phyloP scores from a whole-genome alignment of 2,888 invertebrate species.

The Epistrophe grossulariae region DNA sequence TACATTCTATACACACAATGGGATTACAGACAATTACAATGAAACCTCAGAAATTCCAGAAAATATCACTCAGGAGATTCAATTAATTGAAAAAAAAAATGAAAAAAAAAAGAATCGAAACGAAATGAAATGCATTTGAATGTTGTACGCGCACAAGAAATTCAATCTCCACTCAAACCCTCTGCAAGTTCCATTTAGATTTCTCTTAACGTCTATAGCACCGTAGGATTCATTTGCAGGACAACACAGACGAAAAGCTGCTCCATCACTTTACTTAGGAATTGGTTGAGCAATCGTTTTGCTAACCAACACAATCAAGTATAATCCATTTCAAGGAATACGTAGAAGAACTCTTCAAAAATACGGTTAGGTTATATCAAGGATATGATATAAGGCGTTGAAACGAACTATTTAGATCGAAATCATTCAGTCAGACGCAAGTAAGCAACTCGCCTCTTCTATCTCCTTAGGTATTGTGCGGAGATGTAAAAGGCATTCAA shows the following conservation, averaged over 20 bases:
- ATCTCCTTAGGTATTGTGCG: not conserved
- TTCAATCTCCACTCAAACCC: slow-evolving; percentile 31
- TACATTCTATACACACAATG: not conserved
- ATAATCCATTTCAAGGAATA: slow-evolving; percentile 53
- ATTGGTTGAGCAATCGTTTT: slow-evolving; percentile 22
- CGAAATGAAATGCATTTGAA: slow-evolving; percentile 41
- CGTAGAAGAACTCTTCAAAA: slow-evolving; percentile 21
- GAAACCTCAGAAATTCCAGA: slow-evolving; percentile 29
- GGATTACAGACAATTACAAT: slow-evolving; percentile 17
- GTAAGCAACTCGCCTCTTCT: slow-evolving; percentile 11
- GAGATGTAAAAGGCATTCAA: slow-evolving; percentile 35
- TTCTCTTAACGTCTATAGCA: not conserved
- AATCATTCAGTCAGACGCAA: slow-evolving; percentile 48
- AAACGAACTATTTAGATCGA: slow-evolving; percentile 44
- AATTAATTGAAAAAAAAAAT: slow-evolving; percentile 44
- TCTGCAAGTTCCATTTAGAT: slow-evolving; percentile 3
- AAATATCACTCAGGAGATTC: slow-evolving; percentile 35
- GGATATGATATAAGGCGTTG: slow-evolving; percentile 42
- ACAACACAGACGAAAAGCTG: slow-evolving; percentile 23
- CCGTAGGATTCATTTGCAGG: not conserved
- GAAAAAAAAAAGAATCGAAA: slow-evolving; percentile 14
- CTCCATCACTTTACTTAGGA: slow-evolving; percentile 23
- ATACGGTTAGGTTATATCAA: slow-evolving; percentile 55
- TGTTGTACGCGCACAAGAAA: slow-evolving; percentile 15
- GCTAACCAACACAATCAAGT: slow-evolving; percentile 43